Conservation (phyloP, 2,888 invertebrate species). For the Habrosyne pyritoides region DNA sequence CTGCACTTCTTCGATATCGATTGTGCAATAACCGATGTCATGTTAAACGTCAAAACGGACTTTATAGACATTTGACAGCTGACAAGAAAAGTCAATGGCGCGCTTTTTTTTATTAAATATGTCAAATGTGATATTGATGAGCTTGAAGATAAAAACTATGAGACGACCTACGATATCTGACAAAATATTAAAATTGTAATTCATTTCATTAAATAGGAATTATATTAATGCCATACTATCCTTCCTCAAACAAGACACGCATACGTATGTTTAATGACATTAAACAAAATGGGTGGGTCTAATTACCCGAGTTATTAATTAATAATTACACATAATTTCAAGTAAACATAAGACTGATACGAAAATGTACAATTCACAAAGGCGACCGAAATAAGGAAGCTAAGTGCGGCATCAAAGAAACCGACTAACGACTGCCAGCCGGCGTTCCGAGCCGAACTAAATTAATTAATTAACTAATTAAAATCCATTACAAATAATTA, state of each 20-base stretch:
- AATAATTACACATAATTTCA: constrained; percentile 21
- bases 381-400: constrained; percentile 46
- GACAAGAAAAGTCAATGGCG: not conserved
- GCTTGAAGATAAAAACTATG: no score
- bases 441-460: constrained; percentile 56
- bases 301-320: not conserved
- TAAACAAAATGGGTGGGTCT: constrained; percentile 7
- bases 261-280: not conserved
- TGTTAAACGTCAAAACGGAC: not conserved
- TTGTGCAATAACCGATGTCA: no score
- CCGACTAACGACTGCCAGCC: constrained; percentile 39
- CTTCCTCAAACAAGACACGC: constrained; percentile 1
- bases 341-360: constrained; percentile 25
- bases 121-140: no score
- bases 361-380: constrained; percentile 47
- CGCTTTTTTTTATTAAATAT: no score
- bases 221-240: not conserved
- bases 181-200: not conserved
- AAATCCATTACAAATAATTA: constrained; percentile 69
- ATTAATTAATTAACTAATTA: constrained; percentile 79
- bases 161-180: no score
- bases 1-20: no score
- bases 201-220: not conserved
- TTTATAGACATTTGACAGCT: not conserved
- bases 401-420: constrained; percentile 60